Evolutionary conservation across 1,140 invertebrate genomes (phyloP).

Genomic region (Orussus abietinus): DNA sequence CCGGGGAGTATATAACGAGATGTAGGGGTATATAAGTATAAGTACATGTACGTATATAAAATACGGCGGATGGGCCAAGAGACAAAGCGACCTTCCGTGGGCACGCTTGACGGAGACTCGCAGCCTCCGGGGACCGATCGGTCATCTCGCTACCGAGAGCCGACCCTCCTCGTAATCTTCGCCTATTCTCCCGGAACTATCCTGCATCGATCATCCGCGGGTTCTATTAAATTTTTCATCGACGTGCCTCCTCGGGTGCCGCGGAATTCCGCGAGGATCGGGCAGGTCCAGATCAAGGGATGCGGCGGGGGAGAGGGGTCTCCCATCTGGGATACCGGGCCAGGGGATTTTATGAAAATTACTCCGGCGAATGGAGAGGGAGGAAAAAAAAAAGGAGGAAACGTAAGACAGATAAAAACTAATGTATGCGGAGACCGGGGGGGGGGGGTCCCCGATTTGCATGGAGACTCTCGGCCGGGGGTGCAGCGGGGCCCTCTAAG

Average conservation of each 20-base stretch:
- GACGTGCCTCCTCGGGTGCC: no score
- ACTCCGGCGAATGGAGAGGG: constrained; percentile 41
- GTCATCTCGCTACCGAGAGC: constrained; percentile 36
- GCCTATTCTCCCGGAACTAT: constrained; percentile 42
- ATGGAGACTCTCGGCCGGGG: constrained; percentile 29
- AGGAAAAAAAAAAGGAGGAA: no score
- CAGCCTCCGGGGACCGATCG: constrained; percentile 43
- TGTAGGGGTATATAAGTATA: no score
- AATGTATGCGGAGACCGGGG: constrained; percentile 43
- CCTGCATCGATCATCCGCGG: constrained; percentile 44
- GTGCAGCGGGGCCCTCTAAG: constrained; percentile 29
- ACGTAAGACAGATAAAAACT: constrained; percentile 49
- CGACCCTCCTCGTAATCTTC: constrained; percentile 43
- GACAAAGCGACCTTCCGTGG: no score
- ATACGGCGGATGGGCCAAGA: no score
- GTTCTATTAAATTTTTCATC: constrained; percentile 44
- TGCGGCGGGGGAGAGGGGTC: no score
- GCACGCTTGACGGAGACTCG: constrained; percentile 29
- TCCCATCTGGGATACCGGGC: no score
- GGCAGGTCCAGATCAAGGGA: no score
- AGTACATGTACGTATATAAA: no score
- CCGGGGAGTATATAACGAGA: no score
- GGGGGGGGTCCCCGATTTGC: constrained; percentile 32
- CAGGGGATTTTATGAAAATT: constrained; percentile 48
- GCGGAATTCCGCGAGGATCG: no score